These are phyloP conservation scores for Eulemur coronatus DNA, from an alignment of 2,797 vertebrate genomes.

Conservation along the genomic window DNA sequence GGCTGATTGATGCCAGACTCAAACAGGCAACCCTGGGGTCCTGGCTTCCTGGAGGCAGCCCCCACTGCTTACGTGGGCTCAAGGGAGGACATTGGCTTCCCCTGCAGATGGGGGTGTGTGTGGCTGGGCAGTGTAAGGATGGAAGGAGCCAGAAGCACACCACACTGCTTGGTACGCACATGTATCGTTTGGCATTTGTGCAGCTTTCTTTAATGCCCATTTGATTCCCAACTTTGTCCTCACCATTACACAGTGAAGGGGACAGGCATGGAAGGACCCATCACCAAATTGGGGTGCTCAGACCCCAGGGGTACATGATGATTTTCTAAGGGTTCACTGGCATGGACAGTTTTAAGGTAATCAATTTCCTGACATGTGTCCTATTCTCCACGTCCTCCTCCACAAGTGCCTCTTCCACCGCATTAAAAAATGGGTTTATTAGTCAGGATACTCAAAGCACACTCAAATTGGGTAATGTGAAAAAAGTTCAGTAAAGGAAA, in stretches of 20 bases:
- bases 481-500: not conserved
- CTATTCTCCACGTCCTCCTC: not conserved
- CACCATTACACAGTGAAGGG: no score
- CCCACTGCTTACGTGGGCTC: not conserved
- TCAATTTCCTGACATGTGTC: not conserved
- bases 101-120: not conserved
- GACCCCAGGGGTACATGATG: rapidly evolving
- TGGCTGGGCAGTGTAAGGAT: not conserved
- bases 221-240: not conserved
- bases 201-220: not conserved
- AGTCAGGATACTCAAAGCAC: not conserved
- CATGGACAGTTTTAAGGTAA: not conserved
- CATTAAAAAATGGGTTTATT: not conserved
- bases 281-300: not conserved
- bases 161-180: rapidly evolving
- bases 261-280: not conserved
- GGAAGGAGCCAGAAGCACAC: not conserved
- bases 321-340: not conserved
- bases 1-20: not conserved
- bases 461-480: not conserved
- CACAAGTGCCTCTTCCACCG: not conserved
- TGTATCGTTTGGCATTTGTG: rapidly evolving
- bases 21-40: not conserved
- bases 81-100: not conserved
- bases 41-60: not conserved